A percentile compares a stretch with the other conserved stretches of the same genome.
Evolutionary conservation across 2,113 vertebrate species (phyloP).

Genomic region (Trichomycterus rosablanca): DNA sequence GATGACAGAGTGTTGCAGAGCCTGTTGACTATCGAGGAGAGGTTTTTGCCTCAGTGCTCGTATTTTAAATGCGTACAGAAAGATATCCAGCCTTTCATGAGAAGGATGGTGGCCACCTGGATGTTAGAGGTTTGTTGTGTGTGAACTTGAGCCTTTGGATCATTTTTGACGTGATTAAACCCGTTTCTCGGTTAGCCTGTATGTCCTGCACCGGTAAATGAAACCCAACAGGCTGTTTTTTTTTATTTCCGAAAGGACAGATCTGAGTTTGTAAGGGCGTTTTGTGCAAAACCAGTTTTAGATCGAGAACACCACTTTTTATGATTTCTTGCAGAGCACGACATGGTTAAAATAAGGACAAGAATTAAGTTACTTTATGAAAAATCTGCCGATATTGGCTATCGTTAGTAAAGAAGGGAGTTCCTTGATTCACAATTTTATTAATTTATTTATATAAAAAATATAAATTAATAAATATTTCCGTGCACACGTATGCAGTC

Average conservation of each 20-base stretch:
- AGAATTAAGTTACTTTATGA: constrained; percentile 1
- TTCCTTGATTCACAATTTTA: constrained; percentile 50
- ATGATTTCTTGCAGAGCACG: constrained; percentile 25
- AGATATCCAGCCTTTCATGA: constrained; percentile 91
- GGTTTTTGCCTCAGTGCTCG: constrained; percentile 84
- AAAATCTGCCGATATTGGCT: background rate
- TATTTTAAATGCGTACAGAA: constrained; percentile 94
- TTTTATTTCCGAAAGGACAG: constrained; percentile 18
- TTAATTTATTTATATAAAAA: constrained; percentile 59
- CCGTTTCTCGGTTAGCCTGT: constrained; percentile 9
- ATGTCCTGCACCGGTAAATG: background rate
- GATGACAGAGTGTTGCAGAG: constrained; percentile 90
- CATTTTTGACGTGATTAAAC: background rate
- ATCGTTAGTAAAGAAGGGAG: constrained; percentile 21
- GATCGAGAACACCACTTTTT: constrained; percentile 29
- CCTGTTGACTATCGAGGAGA: constrained; percentile 86
- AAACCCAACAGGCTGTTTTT: background rate
- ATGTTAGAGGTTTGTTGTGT: constrained; percentile 85
- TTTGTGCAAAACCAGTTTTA: constrained; percentile 33
- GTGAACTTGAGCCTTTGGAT: constrained; percentile 1
- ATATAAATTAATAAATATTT: constrained; percentile 74
- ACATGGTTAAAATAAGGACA: constrained; percentile 11
- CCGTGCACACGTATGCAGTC: constrained; percentile 78
- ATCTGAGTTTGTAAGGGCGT: constrained; percentile 18
- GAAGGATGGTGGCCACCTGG: constrained; percentile 92